Base-by-base conservation (phyloP, 2,113 vertebrate genomes). In the Gulo gulo region DNA sequence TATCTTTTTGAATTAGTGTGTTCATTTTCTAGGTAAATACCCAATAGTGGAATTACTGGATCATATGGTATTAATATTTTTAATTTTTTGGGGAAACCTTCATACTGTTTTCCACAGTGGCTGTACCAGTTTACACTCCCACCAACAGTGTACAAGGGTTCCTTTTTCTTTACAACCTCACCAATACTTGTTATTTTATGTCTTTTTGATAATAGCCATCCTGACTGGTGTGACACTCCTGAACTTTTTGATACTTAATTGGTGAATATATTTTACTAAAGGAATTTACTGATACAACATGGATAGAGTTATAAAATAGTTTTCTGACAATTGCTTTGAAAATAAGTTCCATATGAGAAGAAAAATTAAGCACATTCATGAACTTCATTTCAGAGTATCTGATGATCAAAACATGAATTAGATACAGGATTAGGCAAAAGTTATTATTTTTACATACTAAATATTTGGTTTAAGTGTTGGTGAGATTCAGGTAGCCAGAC, bases 251-350 rank as follows among this genome's bases (percentile, higher is more conserved):
- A 79, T 94, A 71, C 12, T 87, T 84, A 94, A 90, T 96, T 21
- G 34, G 47, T 97, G 79, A 96, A 45, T 92, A 29, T 94, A 89
- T 95, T 95, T 97, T 59, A 93, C 39, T 76, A 71, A 90, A 97
- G 34, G 29, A 94, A 69, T 88, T 91, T 73, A 95, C 57, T 71
- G 82, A 6, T 79, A 31, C 81, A 97, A 81, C 31, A n/a, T 82
- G 71, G 26, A 47, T 81, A 69, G 23, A 71, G 29, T 73, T 89
- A 65, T 85, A 94, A 96, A 90, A 89, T 94, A 89, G 5, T 94
- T 97, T 89, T 71, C 76, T 94, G 65, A 81, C 45, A 91, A 71
- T 95, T 88, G 14, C 61, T 93, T 98, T 94, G 85, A 89, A 97
- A 92, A 89, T 29, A 81, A 97, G 74, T 88, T 93, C 20, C 88